These are phyloP conservation scores for Calephelis perditalis DNA, from an alignment of 2,888 invertebrate genomes.

Conservation along the genomic window DNA sequence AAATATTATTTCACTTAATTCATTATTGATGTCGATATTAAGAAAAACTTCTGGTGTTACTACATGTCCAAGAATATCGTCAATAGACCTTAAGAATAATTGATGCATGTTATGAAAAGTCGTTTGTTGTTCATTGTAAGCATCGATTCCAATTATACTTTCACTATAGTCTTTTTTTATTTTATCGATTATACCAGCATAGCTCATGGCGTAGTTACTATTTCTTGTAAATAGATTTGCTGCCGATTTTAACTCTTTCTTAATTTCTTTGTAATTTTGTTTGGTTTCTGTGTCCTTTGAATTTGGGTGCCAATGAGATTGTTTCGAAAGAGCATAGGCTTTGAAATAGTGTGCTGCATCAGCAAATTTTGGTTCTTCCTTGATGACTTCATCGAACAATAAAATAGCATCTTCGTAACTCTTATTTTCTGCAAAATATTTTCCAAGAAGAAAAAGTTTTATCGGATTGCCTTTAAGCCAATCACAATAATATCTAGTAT, in stretches of 20 bases:
- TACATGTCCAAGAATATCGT: constrained; percentile 11
- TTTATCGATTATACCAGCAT: constrained; percentile 17
- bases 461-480: constrained; percentile 15
- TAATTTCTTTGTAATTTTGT: constrained; percentile 9
- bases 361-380: constrained; percentile 11
- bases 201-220: constrained; percentile 7
- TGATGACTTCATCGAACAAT: constrained; percentile 15
- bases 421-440: constrained; percentile 15
- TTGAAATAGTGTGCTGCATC: constrained; percentile 18
- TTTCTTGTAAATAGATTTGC: constrained; percentile 11
- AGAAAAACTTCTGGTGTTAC: constrained; percentile 10
- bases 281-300: background rate
- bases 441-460: constrained; percentile 14
- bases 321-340: constrained; percentile 14
- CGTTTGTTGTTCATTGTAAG: constrained; percentile 16
- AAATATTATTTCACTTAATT: constrained; percentile 14
- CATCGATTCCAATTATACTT: constrained; percentile 16
- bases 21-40: constrained; percentile 9
- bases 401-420: constrained; percentile 7
- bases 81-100: constrained; percentile 13
- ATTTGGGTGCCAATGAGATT: constrained; percentile 12
- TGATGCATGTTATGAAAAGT: constrained; percentile 11
- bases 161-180: constrained; percentile 14
- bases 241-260: constrained; percentile 10
- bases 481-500: constrained; percentile 10